Percentiles rank a stretch among this genome's conserved stretches.
These are phyloP conservation scores for Meandrusa payeni DNA, from an alignment of 2,888 invertebrate species.

Conservation along the genomic window DNA sequence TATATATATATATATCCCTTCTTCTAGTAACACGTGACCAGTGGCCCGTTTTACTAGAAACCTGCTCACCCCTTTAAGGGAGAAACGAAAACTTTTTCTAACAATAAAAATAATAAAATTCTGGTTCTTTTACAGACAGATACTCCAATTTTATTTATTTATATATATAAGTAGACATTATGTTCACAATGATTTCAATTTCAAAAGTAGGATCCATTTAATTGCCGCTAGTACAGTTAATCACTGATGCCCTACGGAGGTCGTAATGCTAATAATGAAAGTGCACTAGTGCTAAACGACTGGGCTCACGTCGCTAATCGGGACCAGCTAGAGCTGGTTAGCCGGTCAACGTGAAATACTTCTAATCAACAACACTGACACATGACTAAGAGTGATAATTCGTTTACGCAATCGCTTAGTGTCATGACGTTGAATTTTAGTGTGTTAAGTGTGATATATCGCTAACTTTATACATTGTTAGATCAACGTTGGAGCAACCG, in stretches of 20 bases:
- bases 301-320: conserved; percentile 47
- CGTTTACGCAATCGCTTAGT: conserved; percentile 32
- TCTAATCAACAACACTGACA: conserved; percentile 49
- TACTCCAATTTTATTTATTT: too few species aligned
- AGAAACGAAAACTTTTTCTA: too few species aligned
- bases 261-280: conserved; percentile 20
- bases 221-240: conserved; percentile 15
- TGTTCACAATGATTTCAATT: not conserved
- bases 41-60: too few species aligned
- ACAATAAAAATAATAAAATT: too few species aligned
- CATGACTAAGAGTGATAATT: conserved; percentile 38
- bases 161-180: too few species aligned
- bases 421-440: conserved; percentile 23
- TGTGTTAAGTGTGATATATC: conserved; percentile 8
- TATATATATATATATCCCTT: too few species aligned
- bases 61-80: too few species aligned
- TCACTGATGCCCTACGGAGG: conserved; percentile 5
- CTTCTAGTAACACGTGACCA: too few species aligned
- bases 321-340: conserved; percentile 37
- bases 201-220: conserved; percentile 2
- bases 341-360: conserved; percentile 46
- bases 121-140: too few species aligned
- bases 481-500: not conserved
- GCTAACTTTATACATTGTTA: conserved; percentile 1
- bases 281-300: conserved; percentile 27